Conservation (phyloP, 1,140 invertebrate genomes). For the Scaptodrosophila lebanonensis region DNA sequence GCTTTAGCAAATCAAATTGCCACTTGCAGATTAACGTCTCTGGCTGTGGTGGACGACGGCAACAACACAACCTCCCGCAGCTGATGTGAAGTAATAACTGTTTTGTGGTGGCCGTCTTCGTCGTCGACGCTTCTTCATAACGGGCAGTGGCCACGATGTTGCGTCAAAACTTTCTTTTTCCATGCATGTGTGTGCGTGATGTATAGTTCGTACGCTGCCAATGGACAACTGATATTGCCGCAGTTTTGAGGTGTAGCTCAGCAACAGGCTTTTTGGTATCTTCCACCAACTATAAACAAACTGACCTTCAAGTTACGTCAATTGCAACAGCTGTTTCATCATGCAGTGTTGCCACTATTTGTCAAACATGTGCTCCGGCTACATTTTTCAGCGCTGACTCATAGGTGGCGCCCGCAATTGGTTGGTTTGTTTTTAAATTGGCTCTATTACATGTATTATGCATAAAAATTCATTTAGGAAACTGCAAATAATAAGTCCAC, state of each 20-base stretch:
- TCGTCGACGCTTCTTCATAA: constrained; percentile 63
- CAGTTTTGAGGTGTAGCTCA: constrained; percentile 22
- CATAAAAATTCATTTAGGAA: no score
- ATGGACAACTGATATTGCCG: constrained; percentile 1
- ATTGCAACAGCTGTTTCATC: constrained; percentile 40
- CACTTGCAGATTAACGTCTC: neutral
- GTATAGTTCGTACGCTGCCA: constrained; percentile 22
- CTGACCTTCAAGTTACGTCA: constrained; percentile 40
- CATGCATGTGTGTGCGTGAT: constrained; percentile 2
- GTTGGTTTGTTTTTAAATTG: no score
- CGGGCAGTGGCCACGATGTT: constrained; percentile 53
- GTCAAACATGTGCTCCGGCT: no score
- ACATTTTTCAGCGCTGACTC: no score
- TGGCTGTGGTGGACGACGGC: neutral
- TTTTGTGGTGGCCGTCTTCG: constrained; percentile 11
- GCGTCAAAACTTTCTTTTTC: constrained; percentile 72
- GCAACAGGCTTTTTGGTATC: constrained; percentile 26
- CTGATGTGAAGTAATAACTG: constrained; percentile 53
- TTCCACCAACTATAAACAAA: constrained; percentile 19
- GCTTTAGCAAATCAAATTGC: constrained; percentile 27
- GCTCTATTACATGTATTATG: no score
- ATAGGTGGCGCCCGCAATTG: no score
- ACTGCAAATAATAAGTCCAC: no score
- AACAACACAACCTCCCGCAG: constrained; percentile 37
- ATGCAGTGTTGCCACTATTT: no score